A percentile compares a stretch with the other conserved stretches of the same genome.
phyloP scores from a whole-genome alignment of 1,140 invertebrate species.

The Babylonia areolata region DNA sequence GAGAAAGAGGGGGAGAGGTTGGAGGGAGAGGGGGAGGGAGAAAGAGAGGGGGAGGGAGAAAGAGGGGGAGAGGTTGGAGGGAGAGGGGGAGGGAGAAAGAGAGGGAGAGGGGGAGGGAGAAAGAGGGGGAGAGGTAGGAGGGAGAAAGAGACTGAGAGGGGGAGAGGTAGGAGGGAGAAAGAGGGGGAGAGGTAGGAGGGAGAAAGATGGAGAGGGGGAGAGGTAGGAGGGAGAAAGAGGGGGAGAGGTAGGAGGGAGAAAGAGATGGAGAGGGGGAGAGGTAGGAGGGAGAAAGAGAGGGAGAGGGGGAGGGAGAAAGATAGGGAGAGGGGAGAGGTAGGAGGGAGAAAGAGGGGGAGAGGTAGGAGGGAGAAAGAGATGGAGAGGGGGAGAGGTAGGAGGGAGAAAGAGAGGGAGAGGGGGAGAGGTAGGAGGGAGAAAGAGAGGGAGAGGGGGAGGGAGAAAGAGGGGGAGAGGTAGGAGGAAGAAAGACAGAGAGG shows the following conservation, averaged over 20 bases:
- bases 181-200: too few species aligned
- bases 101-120: background rate
- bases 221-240: background rate
- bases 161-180: background rate
- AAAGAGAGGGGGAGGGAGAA: background rate
- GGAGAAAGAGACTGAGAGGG: too few species aligned
- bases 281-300: background rate
- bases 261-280: background rate
- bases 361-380: too few species aligned
- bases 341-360: background rate
- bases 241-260: background rate
- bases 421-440: background rate
- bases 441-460: constrained; percentile 3
- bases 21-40: background rate
- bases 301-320: background rate
- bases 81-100: too few species aligned
- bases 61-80: background rate
- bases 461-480: constrained; percentile 10
- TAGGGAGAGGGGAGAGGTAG: background rate
- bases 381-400: background rate
- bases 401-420: background rate
- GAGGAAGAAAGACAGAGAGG: background rate
- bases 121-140: background rate
- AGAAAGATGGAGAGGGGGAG: background rate
- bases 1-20: too few species aligned